phyloP scores from a whole-genome alignment of 2,113 vertebrate genomes.

The Malurus melanocephalus region DNA sequence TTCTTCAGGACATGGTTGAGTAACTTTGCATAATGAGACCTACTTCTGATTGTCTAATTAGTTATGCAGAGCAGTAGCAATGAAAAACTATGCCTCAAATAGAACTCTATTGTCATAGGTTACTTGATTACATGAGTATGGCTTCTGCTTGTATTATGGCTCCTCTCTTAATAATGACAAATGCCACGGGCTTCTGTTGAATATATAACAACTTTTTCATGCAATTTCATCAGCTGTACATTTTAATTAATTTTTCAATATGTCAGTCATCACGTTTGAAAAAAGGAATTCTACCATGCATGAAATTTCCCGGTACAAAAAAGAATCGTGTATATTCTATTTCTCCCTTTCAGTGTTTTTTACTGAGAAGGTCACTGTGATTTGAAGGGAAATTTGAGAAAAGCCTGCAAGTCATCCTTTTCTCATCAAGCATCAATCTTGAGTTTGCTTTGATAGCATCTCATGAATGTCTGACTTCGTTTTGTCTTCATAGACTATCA shows the following conservation, averaged over 20 bases:
- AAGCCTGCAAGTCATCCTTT: not conserved
- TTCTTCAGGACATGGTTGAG: slow-evolving; percentile 37
- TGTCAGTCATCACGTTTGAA: not conserved
- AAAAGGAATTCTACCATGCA: not conserved
- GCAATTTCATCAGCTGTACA: not conserved
- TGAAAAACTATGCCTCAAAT: slow-evolving; percentile 40
- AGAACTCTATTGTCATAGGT: slow-evolving; percentile 39
- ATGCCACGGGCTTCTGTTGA: not conserved
- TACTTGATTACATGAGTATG: slow-evolving; percentile 33
- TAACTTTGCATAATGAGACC: slow-evolving; percentile 54
- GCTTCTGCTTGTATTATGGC: not conserved
- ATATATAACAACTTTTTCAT: not conserved
- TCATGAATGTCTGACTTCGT: not conserved
- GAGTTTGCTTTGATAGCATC: not conserved
- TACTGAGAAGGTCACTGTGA: not conserved
- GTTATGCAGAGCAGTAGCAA: slow-evolving; percentile 33
- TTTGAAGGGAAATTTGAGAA: not conserved
- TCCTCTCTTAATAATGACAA: not conserved
- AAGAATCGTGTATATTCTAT: not conserved
- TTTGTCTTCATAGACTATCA: not conserved
- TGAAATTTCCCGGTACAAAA: not conserved
- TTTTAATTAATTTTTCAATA: slow-evolving; percentile 16
- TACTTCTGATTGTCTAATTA: slow-evolving; percentile 59
- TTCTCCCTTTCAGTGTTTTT: not conserved
- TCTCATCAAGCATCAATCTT: not conserved